Conservation (phyloP, 1,140 invertebrate genomes). For the Bombus affinis region DNA sequence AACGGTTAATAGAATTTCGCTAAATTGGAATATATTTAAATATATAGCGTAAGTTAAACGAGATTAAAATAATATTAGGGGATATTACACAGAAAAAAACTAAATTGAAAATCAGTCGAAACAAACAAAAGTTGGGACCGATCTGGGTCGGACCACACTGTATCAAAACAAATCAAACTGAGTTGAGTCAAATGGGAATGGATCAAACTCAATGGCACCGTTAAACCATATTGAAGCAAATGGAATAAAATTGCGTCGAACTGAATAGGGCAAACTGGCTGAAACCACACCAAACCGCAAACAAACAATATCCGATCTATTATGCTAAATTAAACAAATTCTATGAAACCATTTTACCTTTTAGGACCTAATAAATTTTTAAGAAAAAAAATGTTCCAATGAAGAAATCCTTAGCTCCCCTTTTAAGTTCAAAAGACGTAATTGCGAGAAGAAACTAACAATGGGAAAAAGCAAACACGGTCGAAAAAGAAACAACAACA, state of each 20-base stretch:
- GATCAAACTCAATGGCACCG: not conserved
- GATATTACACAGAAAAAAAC: too few species aligned
- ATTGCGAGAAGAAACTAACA: not conserved
- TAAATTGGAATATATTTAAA: too few species aligned
- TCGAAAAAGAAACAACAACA: constrained; percentile 6
- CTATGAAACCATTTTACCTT: not conserved
- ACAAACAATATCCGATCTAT: not conserved
- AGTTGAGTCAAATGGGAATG: not conserved
- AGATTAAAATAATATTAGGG: too few species aligned
- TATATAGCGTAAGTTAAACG: too few species aligned
- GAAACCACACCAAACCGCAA: too few species aligned
- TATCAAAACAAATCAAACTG: not conserved
- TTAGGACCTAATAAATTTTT: not conserved
- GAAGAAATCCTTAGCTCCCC: not conserved
- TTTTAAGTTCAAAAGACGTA: not conserved
- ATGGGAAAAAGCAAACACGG: not conserved
- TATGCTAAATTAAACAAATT: not conserved
- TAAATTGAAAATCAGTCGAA: not conserved
- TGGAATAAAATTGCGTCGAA: too few species aligned
- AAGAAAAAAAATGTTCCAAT: not conserved
- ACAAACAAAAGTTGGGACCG: not conserved
- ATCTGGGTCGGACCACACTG: not conserved
- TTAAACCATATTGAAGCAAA: not conserved
- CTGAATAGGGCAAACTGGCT: too few species aligned
- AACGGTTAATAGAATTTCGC: too few species aligned